These are phyloP conservation scores for Labia minor DNA, from an alignment of 2,888 invertebrate genomes.

Conservation along the genomic window DNA sequence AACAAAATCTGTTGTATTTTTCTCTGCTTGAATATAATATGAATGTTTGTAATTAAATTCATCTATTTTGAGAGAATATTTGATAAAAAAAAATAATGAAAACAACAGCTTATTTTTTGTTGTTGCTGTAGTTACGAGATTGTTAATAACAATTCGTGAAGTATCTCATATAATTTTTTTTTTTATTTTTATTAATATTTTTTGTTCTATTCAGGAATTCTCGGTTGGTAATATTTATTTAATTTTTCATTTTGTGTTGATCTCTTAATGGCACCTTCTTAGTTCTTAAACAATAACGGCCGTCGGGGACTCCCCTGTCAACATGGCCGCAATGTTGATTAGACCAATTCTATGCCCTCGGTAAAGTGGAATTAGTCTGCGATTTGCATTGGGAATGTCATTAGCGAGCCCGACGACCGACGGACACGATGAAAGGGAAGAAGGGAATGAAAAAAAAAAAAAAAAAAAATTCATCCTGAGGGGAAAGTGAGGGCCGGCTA, in stretches of 20 bases:
- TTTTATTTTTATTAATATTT: too few species aligned
- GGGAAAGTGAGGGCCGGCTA: background rate
- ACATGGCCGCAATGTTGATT: conserved; percentile 2
- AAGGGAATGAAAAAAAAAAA: too few species aligned
- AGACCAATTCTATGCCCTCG: background rate
- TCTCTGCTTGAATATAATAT: too few species aligned
- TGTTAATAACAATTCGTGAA: too few species aligned
- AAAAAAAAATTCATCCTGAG: background rate
- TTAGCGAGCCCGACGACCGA: background rate
- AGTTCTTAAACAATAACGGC: background rate
- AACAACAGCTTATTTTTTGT: too few species aligned
- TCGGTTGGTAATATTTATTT: background rate
- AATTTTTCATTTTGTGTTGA: conserved; percentile 8
- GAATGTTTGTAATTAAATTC: too few species aligned
- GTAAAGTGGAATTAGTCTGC: background rate
- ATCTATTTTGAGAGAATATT: too few species aligned
- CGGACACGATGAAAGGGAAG: background rate
- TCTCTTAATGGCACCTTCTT: background rate
- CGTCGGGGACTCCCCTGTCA: background rate
- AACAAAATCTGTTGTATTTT: too few species aligned
- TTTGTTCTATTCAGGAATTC: too few species aligned
- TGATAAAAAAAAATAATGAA: too few species aligned
- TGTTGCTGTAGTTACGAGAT: too few species aligned
- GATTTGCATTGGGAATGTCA: conserved; percentile 8
- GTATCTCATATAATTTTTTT: too few species aligned